Conservation (phyloP, 2,888 invertebrate genomes). For the Lasioglossum leucozonium region DNA sequence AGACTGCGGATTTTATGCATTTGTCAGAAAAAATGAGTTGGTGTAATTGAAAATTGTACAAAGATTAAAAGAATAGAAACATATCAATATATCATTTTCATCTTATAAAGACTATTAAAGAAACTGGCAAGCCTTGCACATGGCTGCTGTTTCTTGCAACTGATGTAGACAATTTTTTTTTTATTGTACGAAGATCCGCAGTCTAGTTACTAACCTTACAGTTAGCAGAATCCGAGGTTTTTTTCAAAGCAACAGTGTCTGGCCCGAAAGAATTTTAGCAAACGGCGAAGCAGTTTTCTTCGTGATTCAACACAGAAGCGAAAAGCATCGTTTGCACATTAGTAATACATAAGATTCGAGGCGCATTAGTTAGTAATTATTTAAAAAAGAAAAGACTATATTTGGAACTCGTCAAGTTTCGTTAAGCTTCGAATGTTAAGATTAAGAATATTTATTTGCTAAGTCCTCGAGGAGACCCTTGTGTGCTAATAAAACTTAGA, state of each 20-base stretch:
- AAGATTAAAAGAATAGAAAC: no score
- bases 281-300: constrained; percentile 32
- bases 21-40: no score
- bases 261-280: constrained; percentile 1
- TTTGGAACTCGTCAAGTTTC: constrained; percentile 14
- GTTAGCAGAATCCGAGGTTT: constrained; percentile 3
- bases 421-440: constrained; percentile 33
- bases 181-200: no score
- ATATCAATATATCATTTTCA: no score
- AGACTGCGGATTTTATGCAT: no score
- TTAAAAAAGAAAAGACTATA: constrained; percentile 52
- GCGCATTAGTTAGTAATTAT: constrained; percentile 54
- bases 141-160: no score
- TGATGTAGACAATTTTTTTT: no score
- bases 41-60: no score
- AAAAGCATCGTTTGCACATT: constrained; percentile 11
- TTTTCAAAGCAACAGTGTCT: constrained; percentile 32
- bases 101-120: no score
- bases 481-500: constrained; percentile 40
- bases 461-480: constrained; percentile 39
- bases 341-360: constrained; percentile 23
- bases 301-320: not conserved
- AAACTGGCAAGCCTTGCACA: no score
- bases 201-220: no score
- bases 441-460: constrained; percentile 62